Evolutionary conservation across 2,113 vertebrate genomes (phyloP), one percentile per base, ranked within the genome.

Genomic region (Toxostoma redivivum): DNA sequence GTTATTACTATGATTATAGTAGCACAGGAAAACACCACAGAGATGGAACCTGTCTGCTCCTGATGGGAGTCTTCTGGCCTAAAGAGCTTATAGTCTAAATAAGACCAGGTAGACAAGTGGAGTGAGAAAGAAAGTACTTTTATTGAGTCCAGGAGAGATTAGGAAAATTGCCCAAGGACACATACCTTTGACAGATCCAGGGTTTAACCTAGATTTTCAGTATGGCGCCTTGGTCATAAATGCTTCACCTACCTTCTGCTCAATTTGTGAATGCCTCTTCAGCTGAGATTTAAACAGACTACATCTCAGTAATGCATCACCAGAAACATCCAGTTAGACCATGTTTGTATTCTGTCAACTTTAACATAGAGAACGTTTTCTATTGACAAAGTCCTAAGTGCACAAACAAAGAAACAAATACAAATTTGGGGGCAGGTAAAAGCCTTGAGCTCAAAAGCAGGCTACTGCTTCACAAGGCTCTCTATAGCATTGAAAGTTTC

Each of bases 51-150:
- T 0, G 13, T 85, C 90, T 95, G 60, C 76, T 94, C 37, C 44
- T 91, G 57, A 91, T 70, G 83, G 40, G 42, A 94, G 89, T 85
- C 69, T 72, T 70, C 45, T 80, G 73, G 70, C 72, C 84, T 85
- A 60, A 92, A 92, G 64, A 88, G 24, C 27, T 90, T 66, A 88
- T 37, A 80, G 51, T 44, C 47, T 94, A 88, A 90, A 77, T 90
- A 81, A 92, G 58, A 95, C 62, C 54, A 96, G 84, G 87, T 22
- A 93, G 91, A 82, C 87, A 88, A 96, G 90, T 57, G 92, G 64
- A 88, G 72, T 96, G 60, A 96, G 79, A 80, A 94, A 22, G 40
- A 76, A 86, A 82, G 74, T 86, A 57, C 37, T 93, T 91, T 83
- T 94, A 81, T 83, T 88, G 81, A 72, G 69, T 44, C 40, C 56